phyloP scores from a whole-genome alignment of 2,888 invertebrate genomes.

The Melinaea menophilus region DNA sequence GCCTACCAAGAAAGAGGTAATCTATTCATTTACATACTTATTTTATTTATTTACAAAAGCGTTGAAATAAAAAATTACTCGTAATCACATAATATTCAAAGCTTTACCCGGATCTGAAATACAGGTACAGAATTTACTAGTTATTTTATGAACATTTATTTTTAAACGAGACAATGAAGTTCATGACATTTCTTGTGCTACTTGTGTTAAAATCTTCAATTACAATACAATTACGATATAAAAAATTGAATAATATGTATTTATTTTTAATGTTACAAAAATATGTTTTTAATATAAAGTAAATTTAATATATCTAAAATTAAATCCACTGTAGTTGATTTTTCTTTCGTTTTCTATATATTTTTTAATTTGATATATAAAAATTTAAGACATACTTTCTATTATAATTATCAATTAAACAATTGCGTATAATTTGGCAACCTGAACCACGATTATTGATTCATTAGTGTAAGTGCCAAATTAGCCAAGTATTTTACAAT shows the following conservation, averaged over 20 bases:
- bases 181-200: too few species aligned
- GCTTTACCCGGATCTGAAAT: too few species aligned
- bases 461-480: not conserved
- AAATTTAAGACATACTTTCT: not conserved
- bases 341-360: not conserved
- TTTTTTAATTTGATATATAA: not conserved
- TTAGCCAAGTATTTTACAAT: conserved; percentile 5
- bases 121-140: not conserved
- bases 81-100: too few species aligned
- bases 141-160: not conserved
- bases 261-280: too few species aligned
- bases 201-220: too few species aligned
- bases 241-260: too few species aligned
- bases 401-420: not conserved
- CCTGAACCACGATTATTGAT: not conserved
- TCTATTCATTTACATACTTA: not conserved
- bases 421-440: not conserved
- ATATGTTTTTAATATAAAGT: too few species aligned
- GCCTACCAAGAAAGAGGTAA: conserved; percentile 65
- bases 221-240: too few species aligned
- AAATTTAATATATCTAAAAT: too few species aligned
- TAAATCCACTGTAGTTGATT: too few species aligned
- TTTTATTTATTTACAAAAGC: not conserved
- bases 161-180: too few species aligned
- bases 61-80: too few species aligned